Conservation (phyloP, 2,797 vertebrate genomes). For the Enteromius treurensis region DNA sequence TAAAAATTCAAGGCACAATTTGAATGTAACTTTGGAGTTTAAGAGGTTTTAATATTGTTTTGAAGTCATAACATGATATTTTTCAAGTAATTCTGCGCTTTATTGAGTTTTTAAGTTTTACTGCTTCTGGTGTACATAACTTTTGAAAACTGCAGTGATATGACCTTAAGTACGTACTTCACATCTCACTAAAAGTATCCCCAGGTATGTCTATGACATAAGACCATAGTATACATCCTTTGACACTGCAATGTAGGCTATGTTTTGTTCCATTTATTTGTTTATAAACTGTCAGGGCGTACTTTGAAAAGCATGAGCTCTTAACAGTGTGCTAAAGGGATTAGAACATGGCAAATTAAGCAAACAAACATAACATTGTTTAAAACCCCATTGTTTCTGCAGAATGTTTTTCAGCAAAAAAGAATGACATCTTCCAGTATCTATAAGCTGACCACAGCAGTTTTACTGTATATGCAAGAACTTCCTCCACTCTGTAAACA, state of each 20-base stretch:
- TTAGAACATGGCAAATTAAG: slow-evolving; percentile 1
- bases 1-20: too few relatives aligned
- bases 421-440: slow-evolving; percentile 6
- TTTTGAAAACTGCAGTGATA: too few relatives aligned
- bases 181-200: too few relatives aligned
- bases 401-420: not conserved
- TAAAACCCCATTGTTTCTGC: slow-evolving; percentile 1
- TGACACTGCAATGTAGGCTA: not conserved
- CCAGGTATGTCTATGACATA: too few relatives aligned
- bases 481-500: slow-evolving; percentile 36
- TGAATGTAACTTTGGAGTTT: too few relatives aligned
- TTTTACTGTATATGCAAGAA: slow-evolving; percentile 40
- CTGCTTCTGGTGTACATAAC: too few relatives aligned
- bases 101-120: too few relatives aligned
- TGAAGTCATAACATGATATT: too few relatives aligned
- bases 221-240: not conserved
- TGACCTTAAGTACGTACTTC: too few relatives aligned
- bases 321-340: not conserved
- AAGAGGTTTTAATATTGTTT: too few relatives aligned
- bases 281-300: not conserved
- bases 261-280: not conserved
- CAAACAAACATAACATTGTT: not conserved
- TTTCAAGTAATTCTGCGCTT: too few relatives aligned
- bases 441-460: slow-evolving; percentile 5
- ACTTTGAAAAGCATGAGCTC: not conserved